Base-by-base conservation (phyloP, 30 jellyfish, hydroid and myxozoan species). In the Nemopilema nomurai region DNA sequence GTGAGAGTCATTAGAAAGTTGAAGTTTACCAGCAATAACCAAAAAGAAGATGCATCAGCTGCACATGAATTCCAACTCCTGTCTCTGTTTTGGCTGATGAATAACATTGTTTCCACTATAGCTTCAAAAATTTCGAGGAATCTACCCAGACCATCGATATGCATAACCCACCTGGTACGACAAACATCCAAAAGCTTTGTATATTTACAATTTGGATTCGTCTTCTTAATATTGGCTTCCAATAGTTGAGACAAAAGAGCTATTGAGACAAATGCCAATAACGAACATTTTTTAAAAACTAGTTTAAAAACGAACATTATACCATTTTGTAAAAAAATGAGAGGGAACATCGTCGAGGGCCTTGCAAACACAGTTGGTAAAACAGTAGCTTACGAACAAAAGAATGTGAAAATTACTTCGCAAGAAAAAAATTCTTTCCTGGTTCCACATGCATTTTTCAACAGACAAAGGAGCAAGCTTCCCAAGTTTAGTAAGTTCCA, bases 101-200 rank as follows among this genome's bases (percentile, higher is more conserved):
- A 72, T 22, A 72, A 50, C 25, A 72, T 13, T 9, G 71, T 50
- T 23, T 64, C 83, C 8, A 76, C 87, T 63, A 75, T 80, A 25
- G 89, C 84, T 0, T 20, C 53, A 84, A 64, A 53, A 8, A 90
- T 41, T 65, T 77, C 90, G 28, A 53, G 50, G 57, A 90, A 77
- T n/a, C 32, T 76, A 27, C 76, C 86, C 0, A 72, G 28, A 31
- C 83, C 92, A 32, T 79, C 90, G 24, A 90, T 51, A 8, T 91
- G 86, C 64, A 50, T 80, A 52, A 77, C n/a, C 89, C 96, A 90
- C 41, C 86, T 62, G 0, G 96, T 90, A 1, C 88, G 89, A 28
- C 96, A 84, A 33, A 84, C 90, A 69, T 90, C 89, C 49, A 68
- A 77, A 13, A 84, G 69, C 4, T 63, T 50, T 13, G 62, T 64